Conservation (phyloP, 2,113 vertebrate species). For the Notarius quadriscutis region DNA sequence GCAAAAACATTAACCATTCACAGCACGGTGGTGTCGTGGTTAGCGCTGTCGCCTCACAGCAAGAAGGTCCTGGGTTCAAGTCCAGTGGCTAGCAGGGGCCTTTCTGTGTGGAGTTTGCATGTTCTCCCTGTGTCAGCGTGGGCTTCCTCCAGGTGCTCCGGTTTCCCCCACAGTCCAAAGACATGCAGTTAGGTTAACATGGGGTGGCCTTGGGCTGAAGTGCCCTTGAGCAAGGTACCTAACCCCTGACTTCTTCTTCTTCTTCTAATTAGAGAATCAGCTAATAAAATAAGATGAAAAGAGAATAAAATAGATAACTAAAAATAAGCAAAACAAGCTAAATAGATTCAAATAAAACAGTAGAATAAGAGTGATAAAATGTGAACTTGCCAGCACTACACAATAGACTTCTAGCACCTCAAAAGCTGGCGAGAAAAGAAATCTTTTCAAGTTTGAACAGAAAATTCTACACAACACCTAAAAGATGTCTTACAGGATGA, state of each 20-base stretch:
- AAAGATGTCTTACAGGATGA: not conserved
- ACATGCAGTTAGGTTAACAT: no score
- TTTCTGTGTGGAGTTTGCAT: no score
- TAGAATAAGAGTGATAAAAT: not conserved
- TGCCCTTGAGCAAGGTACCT: no score
- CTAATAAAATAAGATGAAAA: not conserved
- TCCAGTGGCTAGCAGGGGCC: no score
- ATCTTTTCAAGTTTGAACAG: not conserved
- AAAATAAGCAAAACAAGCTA: not conserved
- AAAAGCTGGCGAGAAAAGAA: not conserved
- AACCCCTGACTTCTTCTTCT: no score
- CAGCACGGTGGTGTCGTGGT: no score
- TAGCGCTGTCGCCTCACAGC: no score
- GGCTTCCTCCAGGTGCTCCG: no score
- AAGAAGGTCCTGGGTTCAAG: no score
- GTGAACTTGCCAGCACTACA: not conserved
- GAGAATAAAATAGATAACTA: not conserved
- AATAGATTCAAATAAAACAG: not conserved
- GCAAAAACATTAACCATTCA: not conserved
- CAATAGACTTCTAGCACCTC: not conserved
- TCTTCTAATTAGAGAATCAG: not conserved
- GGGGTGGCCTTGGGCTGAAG: no score
- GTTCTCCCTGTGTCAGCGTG: no score
- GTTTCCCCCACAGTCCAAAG: no score
- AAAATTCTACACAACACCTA: not conserved